These are phyloP conservation scores for Drosophila affinis DNA, from an alignment of 2,888 invertebrate species.

Conservation along the genomic window DNA sequence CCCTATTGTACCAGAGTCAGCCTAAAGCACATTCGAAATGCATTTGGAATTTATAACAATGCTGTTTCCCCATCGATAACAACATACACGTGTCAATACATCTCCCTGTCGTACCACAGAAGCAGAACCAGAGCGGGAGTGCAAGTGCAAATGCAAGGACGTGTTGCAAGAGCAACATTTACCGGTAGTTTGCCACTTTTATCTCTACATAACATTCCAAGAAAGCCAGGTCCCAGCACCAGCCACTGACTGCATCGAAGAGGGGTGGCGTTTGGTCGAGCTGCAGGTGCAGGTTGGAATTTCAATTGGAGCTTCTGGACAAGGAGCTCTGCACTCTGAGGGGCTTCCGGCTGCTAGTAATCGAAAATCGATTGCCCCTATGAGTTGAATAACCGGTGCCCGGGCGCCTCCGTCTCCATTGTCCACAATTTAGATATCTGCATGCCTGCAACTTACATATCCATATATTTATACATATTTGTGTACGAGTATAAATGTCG, in stretches of 20 bases:
- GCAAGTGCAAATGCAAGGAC: background rate
- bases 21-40: slow-evolving; percentile 40
- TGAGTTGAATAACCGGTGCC: slow-evolving; percentile 46
- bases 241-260: slow-evolving; percentile 4
- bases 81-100: slow-evolving; percentile 16
- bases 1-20: background rate
- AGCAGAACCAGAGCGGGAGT: too few relatives aligned
- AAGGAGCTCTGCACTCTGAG: slow-evolving; percentile 11
- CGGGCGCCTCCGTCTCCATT: slow-evolving; percentile 23
- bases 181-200: slow-evolving; percentile 29
- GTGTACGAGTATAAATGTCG: slow-evolving; percentile 34
- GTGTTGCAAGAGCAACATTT: slow-evolving; percentile 17
- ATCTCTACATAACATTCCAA: slow-evolving; percentile 36
- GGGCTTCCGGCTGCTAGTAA: slow-evolving; percentile 45
- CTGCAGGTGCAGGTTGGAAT: slow-evolving; percentile 27
- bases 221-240: background rate
- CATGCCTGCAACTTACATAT: slow-evolving; percentile 42
- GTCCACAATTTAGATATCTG: slow-evolving; percentile 47
- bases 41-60: slow-evolving; percentile 54
- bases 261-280: slow-evolving; percentile 20
- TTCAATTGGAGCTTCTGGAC: slow-evolving; percentile 46
- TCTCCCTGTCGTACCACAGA: background rate
- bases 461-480: slow-evolving; percentile 18
- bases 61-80: slow-evolving; percentile 6
- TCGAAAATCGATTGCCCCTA: slow-evolving; percentile 67